Percentiles rank a stretch among this genome's conserved stretches.
phyloP scores from a whole-genome alignment of 2,888 invertebrate genomes.

The Hemicrepidius hirtus region DNA sequence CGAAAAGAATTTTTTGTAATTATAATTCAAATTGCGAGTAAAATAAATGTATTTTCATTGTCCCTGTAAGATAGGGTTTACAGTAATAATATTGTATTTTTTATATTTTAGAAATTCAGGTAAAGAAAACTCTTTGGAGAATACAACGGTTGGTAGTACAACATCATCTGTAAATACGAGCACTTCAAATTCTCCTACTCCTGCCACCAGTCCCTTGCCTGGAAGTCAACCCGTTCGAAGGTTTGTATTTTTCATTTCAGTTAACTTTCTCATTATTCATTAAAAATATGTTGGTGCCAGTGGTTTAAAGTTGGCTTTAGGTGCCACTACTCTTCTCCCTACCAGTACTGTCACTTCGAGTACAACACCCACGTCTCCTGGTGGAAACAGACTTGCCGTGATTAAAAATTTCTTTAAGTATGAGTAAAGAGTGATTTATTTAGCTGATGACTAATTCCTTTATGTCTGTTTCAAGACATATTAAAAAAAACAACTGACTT shows the following conservation, averaged over 20 bases:
- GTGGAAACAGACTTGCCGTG: slow-evolving; percentile 86
- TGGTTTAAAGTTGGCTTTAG: slow-evolving; percentile 68
- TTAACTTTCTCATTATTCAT: slow-evolving; percentile 53
- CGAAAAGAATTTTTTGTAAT: too few species aligned
- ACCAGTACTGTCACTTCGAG: slow-evolving; percentile 64
- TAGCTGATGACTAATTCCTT: slow-evolving; percentile 37
- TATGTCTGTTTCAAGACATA: slow-evolving; percentile 10
- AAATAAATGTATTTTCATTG: too few species aligned
- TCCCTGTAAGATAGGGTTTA: too few species aligned
- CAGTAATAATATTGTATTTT: neutral
- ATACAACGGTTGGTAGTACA: slow-evolving; percentile 54
- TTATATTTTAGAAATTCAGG: slow-evolving; percentile 61
- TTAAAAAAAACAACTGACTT: slow-evolving; percentile 4
- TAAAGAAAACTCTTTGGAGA: slow-evolving; percentile 61
- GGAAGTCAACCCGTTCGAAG: slow-evolving; percentile 74
- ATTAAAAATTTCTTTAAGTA: slow-evolving; percentile 99
- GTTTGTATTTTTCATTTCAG: slow-evolving; percentile 66
- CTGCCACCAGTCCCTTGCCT: slow-evolving; percentile 67
- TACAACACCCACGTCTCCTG: slow-evolving; percentile 68
- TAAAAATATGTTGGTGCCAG: slow-evolving; percentile 54
- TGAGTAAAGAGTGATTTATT: slow-evolving; percentile 57
- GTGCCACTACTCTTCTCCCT: slow-evolving; percentile 63
- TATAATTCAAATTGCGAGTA: too few species aligned
- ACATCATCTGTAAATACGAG: slow-evolving; percentile 59
- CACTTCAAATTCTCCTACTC: slow-evolving; percentile 65